A percentile compares a stretch with the other conserved stretches of the same genome.
phyloP scores from a whole-genome alignment of 2,888 invertebrate species.

The Pachycephus smyrnensis region DNA sequence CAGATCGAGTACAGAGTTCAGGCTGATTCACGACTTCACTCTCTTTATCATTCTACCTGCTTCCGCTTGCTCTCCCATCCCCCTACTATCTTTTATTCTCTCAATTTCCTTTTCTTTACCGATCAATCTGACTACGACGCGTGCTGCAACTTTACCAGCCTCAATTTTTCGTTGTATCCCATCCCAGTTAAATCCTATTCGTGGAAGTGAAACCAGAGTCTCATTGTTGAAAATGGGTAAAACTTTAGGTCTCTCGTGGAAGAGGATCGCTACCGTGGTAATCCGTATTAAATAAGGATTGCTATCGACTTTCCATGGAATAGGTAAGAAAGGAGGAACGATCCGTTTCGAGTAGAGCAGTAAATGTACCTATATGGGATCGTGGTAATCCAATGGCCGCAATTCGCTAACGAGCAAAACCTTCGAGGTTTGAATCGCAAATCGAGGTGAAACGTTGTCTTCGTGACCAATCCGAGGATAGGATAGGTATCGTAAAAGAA shows the following conservation, averaged over 20 bases:
- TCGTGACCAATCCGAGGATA: background rate
- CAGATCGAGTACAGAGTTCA: background rate
- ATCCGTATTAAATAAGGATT: background rate
- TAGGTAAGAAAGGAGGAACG: background rate
- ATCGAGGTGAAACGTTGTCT: conserved; percentile 1
- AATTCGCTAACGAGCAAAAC: conserved; percentile 6
- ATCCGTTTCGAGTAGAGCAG: background rate
- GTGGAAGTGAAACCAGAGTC: background rate
- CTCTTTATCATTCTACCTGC: background rate
- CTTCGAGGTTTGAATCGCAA: background rate
- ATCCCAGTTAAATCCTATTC: background rate
- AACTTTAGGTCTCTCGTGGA: background rate
- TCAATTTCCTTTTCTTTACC: background rate
- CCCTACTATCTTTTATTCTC: background rate
- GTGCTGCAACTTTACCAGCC: background rate
- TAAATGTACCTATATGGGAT: background rate
- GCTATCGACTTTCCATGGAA: background rate
- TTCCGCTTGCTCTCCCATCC: background rate
- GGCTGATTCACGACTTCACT: background rate
- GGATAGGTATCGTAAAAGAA: background rate
- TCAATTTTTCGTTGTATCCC: background rate
- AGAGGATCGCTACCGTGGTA: background rate
- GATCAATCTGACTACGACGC: background rate
- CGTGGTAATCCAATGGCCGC: background rate
- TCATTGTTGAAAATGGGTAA: background rate